Evolutionary conservation across 2,888 invertebrate genomes (phyloP).

Genomic region (Drosophila imparisetae): DNA sequence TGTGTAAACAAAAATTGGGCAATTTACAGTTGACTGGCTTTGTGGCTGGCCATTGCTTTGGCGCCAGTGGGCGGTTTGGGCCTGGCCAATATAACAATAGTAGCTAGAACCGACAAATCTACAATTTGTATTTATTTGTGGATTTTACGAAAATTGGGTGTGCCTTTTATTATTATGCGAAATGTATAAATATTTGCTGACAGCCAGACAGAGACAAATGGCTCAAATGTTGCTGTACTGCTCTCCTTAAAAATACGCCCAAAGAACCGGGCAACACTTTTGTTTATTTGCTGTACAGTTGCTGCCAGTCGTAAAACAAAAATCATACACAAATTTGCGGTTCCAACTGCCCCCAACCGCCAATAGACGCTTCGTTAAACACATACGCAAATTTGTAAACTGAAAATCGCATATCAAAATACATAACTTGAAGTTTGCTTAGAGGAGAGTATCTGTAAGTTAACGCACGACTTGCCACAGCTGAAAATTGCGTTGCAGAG

Average conservation of each 20-base stretch:
- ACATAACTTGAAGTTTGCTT: slow-evolving; percentile 61
- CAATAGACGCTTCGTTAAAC: slow-evolving; percentile 67
- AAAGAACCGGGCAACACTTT: slow-evolving; percentile 57
- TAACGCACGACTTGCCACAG: slow-evolving; percentile 51
- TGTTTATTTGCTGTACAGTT: slow-evolving; percentile 21
- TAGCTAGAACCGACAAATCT: slow-evolving; percentile 16
- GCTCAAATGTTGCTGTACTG: not conserved
- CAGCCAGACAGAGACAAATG: slow-evolving; percentile 24
- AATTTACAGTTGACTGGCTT: slow-evolving; percentile 82
- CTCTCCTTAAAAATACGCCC: slow-evolving; percentile 25
- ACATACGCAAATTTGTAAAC: slow-evolving; percentile 71
- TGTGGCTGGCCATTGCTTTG: slow-evolving; percentile 69
- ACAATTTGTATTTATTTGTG: slow-evolving; percentile 77
- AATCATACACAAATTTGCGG: slow-evolving; percentile 80
- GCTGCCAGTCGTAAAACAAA: slow-evolving; percentile 47
- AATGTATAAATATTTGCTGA: slow-evolving; percentile 62
- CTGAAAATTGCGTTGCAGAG: slow-evolving; percentile 26
- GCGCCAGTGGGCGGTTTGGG: slow-evolving; percentile 43
- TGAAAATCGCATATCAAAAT: slow-evolving; percentile 62
- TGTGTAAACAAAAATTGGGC: slow-evolving; percentile 77
- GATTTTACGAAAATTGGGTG: slow-evolving; percentile 72
- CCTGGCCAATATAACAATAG: slow-evolving; percentile 28
- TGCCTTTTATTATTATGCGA: slow-evolving; percentile 73
- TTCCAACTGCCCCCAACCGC: not conserved
- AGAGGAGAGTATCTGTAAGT: slow-evolving; percentile 28